phyloP scores from a whole-genome alignment of 2,888 invertebrate genomes.

The Calliphora vomitoria region DNA sequence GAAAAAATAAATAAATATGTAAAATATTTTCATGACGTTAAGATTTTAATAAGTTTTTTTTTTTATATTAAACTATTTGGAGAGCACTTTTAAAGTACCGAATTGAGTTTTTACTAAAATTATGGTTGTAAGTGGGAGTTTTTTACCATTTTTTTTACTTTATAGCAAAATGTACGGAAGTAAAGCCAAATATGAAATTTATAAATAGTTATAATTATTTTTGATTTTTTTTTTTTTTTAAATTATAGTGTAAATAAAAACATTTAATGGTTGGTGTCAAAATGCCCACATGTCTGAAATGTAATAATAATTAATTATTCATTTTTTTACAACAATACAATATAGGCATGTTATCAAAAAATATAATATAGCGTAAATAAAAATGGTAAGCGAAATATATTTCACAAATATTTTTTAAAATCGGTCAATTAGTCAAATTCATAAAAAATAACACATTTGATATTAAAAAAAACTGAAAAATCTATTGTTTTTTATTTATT shows the following conservation, averaged over 20 bases:
- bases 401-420: too few species aligned
- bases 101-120: background rate
- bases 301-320: too few species aligned
- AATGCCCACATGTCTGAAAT: background rate
- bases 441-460: too few species aligned
- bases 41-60: background rate
- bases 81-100: background rate
- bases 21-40: background rate
- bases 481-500: too few species aligned
- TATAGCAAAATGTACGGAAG: constrained; percentile 7
- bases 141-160: background rate
- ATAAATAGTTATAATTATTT: background rate
- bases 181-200: background rate
- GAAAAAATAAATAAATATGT: background rate
- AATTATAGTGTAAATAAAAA: background rate
- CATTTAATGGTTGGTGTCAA: background rate
- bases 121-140: background rate
- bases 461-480: too few species aligned
- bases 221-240: background rate
- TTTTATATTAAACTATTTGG: background rate
- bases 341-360: too few species aligned
- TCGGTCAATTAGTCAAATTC: too few species aligned
- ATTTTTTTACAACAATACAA: too few species aligned
- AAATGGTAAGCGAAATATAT: too few species aligned
- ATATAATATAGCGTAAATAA: too few species aligned